Evolutionary conservation across 2,113 vertebrate genomes (phyloP).

Genomic region (Epinephelus lanceolatus): DNA sequence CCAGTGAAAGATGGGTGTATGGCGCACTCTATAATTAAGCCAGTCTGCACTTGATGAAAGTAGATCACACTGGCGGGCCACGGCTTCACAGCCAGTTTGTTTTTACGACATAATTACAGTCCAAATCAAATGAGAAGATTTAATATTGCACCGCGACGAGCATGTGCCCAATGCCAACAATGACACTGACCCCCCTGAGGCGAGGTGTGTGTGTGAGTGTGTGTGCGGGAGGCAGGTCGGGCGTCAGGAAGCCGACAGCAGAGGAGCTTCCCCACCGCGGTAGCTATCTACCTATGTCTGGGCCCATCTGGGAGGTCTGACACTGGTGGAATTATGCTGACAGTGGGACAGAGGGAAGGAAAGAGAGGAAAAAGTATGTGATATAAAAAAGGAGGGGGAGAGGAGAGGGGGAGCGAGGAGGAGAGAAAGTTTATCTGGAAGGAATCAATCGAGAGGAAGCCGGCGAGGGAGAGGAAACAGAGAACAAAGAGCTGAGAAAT

Average conservation of each 20-base stretch:
- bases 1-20: conserved; percentile 82
- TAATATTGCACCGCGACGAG: conserved; percentile 82
- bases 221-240: conserved; percentile 8
- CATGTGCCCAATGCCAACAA: conserved; percentile 83
- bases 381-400: background rate
- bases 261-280: conserved; percentile 59
- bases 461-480: background rate
- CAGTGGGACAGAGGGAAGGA: conserved; percentile 30
- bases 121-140: conserved; percentile 87
- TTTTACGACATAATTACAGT: conserved; percentile 88
- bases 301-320: conserved; percentile 82
- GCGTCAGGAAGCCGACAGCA: conserved; percentile 65
- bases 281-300: conserved; percentile 76
- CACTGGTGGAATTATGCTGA: conserved; percentile 59
- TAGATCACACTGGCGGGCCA: conserved; percentile 84
- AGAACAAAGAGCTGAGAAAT: conserved; percentile 31
- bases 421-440: conserved; percentile 29
- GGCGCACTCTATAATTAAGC: conserved; percentile 85
- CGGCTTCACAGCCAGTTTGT: conserved; percentile 86
- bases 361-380: conserved; percentile 31
- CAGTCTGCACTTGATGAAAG: conserved; percentile 87
- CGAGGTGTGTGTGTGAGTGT: conserved; percentile 39
- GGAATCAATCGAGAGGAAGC: conserved; percentile 13
- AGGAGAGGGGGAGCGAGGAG: background rate
- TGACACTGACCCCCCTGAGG: conserved; percentile 82